These are phyloP conservation scores for Dunckerocampus dactyliophorus DNA, from an alignment of 2,113 vertebrate species.

Conservation along the genomic window DNA sequence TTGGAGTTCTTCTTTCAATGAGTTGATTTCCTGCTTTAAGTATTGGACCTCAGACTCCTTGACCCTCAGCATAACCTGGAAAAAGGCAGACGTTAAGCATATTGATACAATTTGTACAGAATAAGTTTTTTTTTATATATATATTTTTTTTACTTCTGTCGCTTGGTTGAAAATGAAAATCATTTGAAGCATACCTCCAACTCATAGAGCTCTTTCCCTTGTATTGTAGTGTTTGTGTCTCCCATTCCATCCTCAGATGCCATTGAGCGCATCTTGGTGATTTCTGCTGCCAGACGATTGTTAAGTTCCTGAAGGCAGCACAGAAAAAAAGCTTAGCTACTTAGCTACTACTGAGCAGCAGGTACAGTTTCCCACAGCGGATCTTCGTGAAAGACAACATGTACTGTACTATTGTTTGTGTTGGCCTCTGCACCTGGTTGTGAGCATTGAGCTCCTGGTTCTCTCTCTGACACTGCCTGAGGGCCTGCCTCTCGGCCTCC, in stretches of 20 bases:
- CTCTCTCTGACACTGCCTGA: constrained; percentile 79
- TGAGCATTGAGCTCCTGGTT: constrained; percentile 82
- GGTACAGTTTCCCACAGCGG: neutral
- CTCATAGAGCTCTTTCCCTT: constrained; percentile 78
- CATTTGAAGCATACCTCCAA: constrained; percentile 64
- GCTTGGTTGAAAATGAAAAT: neutral
- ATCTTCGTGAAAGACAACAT: neutral
- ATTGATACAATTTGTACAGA: neutral
- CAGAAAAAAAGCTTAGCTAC: neutral
- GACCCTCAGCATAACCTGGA: constrained; percentile 78
- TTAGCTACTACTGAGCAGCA: neutral
- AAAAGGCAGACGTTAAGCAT: neutral
- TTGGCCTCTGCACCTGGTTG: constrained; percentile 69
- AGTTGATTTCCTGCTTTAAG: constrained; percentile 82
- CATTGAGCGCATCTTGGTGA: constrained; percentile 79
- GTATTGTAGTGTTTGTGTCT: constrained; percentile 59
- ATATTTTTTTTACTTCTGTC: neutral
- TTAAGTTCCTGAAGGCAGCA: constrained; percentile 70
- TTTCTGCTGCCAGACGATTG: constrained; percentile 77
- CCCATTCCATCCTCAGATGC: constrained; percentile 63
- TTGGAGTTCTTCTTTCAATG: constrained; percentile 79
- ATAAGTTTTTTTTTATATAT: too few species aligned
- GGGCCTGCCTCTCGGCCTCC: constrained; percentile 79
- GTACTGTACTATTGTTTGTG: neutral
- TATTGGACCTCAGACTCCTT: constrained; percentile 83